Conservation (phyloP, 2,797 vertebrate species). For the Pachyuromys duprasi region DNA sequence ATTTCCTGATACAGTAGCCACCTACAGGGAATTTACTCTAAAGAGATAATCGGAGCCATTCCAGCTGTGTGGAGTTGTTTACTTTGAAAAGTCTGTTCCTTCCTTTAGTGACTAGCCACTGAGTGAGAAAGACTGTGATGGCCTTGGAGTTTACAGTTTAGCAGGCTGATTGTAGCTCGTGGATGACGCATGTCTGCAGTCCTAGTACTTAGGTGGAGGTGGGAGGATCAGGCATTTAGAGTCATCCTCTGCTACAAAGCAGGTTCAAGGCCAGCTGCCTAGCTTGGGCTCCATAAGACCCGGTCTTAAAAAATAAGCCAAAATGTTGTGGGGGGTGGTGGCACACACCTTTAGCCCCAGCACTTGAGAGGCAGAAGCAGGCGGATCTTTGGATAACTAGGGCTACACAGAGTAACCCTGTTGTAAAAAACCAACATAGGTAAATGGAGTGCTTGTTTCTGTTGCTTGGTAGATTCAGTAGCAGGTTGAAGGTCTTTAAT, state of each 20-base stretch:
- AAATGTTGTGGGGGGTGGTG: too few relatives aligned
- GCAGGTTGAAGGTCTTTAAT: background rate
- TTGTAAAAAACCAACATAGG: background rate
- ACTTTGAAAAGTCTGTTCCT: slow-evolving; percentile 51
- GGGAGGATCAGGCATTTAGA: background rate
- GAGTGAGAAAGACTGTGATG: background rate
- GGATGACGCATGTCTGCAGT: background rate
- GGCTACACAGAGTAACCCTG: background rate
- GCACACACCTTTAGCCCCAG: background rate
- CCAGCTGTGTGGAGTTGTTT: slow-evolving; percentile 25
- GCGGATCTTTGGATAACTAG: background rate
- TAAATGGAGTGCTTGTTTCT: background rate
- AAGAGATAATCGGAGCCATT: slow-evolving; percentile 31
- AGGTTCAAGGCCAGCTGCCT: background rate
- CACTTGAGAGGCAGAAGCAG: background rate
- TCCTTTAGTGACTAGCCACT: slow-evolving; percentile 18
- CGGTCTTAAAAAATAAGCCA: background rate
- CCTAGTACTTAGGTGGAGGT: background rate
- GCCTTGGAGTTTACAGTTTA: background rate
- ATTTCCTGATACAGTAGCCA: slow-evolving; percentile 39
- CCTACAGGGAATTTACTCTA: slow-evolving; percentile 15
- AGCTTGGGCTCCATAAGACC: background rate
- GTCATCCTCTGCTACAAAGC: background rate
- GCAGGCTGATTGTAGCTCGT: background rate
- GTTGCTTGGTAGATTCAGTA: background rate